Evolutionary conservation across 2,113 vertebrate genomes (phyloP), one percentile per base, ranked within the genome.

Genomic region (Atractosteus spatula): DNA sequence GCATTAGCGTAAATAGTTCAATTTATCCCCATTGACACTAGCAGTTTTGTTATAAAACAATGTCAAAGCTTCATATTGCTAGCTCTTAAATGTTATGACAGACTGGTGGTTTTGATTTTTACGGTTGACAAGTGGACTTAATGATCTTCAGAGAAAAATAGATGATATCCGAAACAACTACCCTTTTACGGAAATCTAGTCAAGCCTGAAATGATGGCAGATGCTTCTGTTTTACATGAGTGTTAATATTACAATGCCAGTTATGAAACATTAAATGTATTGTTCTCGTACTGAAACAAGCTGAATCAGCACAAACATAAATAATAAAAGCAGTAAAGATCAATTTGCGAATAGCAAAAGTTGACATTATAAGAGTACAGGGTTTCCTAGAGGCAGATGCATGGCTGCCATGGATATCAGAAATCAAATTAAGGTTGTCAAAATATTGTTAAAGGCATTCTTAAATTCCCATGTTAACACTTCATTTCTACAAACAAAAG

Each of bases 381-480:
- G 14, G 62, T 29, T 10, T 42, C 7, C 62, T 17, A 3, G 17
- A 7, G n/a, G 62, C 62, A 16, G 62, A 64, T 42, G 4, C 17
- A 42, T 64, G 62, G 4, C 8, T 12, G 17, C 41, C 8, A 64
- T 64, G 62, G 62, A 42, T 41, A 64, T 64, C 62, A 64, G 41
- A 29, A 12, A 4, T 64, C 62, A 64, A 64, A 64, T 41, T 64
- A 41, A 42, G 13, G 14, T 13, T 14, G 14, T 62, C 13, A 62
- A 62, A 64, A 17, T 64, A 12, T 64, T 41, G 14, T 64, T 64
- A 64, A 42, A 41, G 62, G 62, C 62, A 64, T 17, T 64, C 13
- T 29, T 29, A 64, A 64, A 64, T 64, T 51, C 62, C 62, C 62
- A 29, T 64, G 62, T 41, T 64, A 64, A 41, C 62, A 64, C 13